Base-by-base conservation (phyloP, 1,140 invertebrate species). In the Pantala flavescens region DNA sequence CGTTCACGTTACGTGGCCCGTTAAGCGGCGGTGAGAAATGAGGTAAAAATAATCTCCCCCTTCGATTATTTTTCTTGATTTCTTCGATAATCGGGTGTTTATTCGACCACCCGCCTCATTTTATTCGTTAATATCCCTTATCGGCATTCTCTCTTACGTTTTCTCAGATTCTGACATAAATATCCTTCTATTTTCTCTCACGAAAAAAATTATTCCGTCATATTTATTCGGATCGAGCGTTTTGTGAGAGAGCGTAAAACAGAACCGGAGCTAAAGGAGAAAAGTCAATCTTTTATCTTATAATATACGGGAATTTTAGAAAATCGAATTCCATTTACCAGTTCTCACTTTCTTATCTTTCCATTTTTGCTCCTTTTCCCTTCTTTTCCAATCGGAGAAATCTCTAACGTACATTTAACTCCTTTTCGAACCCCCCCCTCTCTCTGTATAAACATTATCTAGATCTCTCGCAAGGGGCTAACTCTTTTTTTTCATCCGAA, bases 291-390 rank as follows among this genome's bases (percentile, higher is more conserved):
- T 21, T 21, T 63, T 63, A 63, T 63, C 49, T 63, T 63, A 63
- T 63, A 63, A 63, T 63, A 63, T 63, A 63, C 49, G 49, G 49
- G 49, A 63, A 63, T 63, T 63, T 63, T 63, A 63, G 49, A 63
- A 63, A 63, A 63, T 63, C 49, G 49, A 63, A 63, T 63, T 63
- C 49, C 49, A 63, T 63, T 63, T 63, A 63, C 49, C 49, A 63
- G 16, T 63, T 63, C 49, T 63, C 49, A 63, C 49, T 63, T 63
- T 63, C 49, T 63, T 63, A 63, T 63, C 49, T 19, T 12, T 63
- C 49, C 49, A 36, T 36, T 63, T 21, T 63, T 21, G 49, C 49
- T 63, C n/a, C 16, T 63, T 21, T 21, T 63, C n/a, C 49, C 49
- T 21, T 21, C 49, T 63, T 63, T 63, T 16, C 49, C 28, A 36